phyloP scores from a whole-genome alignment of 1,140 invertebrate species.

The Drosophila dunni region DNA sequence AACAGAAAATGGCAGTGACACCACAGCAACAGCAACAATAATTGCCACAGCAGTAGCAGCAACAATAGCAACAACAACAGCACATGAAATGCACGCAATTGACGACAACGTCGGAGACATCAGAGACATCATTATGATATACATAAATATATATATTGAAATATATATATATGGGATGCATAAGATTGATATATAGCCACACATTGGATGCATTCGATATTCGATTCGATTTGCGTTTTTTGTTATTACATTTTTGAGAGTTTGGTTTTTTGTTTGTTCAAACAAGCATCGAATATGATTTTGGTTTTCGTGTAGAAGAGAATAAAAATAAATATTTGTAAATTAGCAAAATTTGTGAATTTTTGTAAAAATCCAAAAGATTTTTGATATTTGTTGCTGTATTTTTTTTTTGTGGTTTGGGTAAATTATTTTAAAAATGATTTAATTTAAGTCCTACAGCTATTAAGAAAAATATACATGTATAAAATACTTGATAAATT shows the following conservation, averaged over 20 bases:
- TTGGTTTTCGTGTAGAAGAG: slow-evolving; percentile 75
- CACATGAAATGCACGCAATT: slow-evolving; percentile 46
- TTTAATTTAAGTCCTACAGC: slow-evolving; percentile 72
- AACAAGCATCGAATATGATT: slow-evolving; percentile 73
- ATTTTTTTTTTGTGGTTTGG: slow-evolving; percentile 36
- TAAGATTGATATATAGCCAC: slow-evolving; percentile 6
- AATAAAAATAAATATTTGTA: slow-evolving; percentile 81
- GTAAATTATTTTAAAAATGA: slow-evolving; percentile 48
- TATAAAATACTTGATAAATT: slow-evolving; percentile 41
- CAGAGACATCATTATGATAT: slow-evolving; percentile 34
- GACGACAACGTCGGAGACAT: slow-evolving; percentile 45
- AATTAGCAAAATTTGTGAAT: slow-evolving; percentile 72
- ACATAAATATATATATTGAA: slow-evolving; percentile 19
- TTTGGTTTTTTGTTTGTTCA: slow-evolving; percentile 34
- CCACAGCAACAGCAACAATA: slow-evolving; percentile 36
- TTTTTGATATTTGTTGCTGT: slow-evolving; percentile 34
- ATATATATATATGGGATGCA: slow-evolving; percentile 30
- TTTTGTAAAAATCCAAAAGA: slow-evolving; percentile 54
- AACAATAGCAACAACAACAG: slow-evolving; percentile 47
- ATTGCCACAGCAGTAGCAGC: slow-evolving; percentile 35
- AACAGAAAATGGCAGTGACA: slow-evolving; percentile 19
- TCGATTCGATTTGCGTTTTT: slow-evolving; percentile 71
- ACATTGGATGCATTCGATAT: slow-evolving; percentile 71
- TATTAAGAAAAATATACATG: slow-evolving; percentile 47
- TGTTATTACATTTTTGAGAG: slow-evolving; percentile 49